A percentile compares a stretch with the other conserved stretches of the same genome.
These are phyloP conservation scores for Leptoclinus maculatus DNA, from an alignment of 2,797 vertebrate species.

Conservation along the genomic window DNA sequence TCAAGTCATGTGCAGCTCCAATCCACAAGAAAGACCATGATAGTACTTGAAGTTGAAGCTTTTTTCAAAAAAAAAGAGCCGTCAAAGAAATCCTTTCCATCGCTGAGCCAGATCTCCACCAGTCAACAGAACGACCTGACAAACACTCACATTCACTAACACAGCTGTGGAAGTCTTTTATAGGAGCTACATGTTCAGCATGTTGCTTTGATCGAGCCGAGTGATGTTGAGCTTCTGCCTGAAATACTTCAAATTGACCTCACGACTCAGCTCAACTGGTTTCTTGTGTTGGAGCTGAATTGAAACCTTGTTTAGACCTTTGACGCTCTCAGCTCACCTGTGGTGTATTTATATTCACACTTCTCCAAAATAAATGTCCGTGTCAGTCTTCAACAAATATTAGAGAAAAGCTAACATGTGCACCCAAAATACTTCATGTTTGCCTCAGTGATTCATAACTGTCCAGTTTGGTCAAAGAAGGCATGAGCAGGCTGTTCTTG, in stretches of 20 bases:
- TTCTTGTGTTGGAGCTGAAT: constrained; percentile 15
- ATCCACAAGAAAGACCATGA: not conserved
- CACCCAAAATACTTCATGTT: constrained; percentile 6
- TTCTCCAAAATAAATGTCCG: constrained; percentile 43
- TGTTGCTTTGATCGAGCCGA: not conserved
- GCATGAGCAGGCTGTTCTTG: too few relatives aligned
- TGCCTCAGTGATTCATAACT: not conserved
- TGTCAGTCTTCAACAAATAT: constrained; percentile 37
- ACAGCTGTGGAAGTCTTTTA: not conserved
- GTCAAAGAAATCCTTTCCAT: not conserved
- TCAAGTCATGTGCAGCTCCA: not conserved
- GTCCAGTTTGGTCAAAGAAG: not conserved
- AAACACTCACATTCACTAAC: not conserved
- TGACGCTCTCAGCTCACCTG: constrained; percentile 13
- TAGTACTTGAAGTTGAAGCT: not conserved
- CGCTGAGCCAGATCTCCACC: not conserved
- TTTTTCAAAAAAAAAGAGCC: not conserved
- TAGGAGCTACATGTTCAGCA: not conserved
- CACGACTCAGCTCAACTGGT: not conserved
- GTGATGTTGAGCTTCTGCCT: not conserved
- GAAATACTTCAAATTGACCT: not conserved
- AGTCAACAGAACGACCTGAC: not conserved
- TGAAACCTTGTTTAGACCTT: constrained; percentile 19
- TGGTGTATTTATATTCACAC: constrained; percentile 5
- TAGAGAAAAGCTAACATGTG: constrained; percentile 13